Evolutionary conservation across 2,888 invertebrate species (phyloP).

Genomic region (Tenodera sinensis): DNA sequence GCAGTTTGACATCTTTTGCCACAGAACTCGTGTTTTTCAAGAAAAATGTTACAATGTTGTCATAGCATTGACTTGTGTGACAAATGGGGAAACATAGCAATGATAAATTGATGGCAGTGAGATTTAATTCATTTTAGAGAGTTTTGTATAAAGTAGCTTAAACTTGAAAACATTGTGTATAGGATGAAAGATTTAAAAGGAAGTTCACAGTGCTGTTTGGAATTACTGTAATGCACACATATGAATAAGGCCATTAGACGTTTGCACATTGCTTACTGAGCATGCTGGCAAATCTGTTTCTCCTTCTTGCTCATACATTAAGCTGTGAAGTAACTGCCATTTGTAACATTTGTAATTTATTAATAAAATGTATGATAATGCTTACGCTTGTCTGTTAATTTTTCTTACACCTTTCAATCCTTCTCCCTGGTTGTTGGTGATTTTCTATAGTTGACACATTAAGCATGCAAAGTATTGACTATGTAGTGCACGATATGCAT

Average conservation of each 20-base stretch:
- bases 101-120: too few species aligned
- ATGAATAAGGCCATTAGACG: background rate
- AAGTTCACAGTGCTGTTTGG: background rate
- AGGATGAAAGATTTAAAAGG: too few species aligned
- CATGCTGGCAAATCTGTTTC: background rate
- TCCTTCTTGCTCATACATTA: background rate
- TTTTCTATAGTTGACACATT: background rate
- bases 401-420: background rate
- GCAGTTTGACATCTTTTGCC: too few species aligned
- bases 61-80: too few species aligned
- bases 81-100: too few species aligned
- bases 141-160: too few species aligned
- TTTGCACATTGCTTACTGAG: background rate
- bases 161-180: too few species aligned
- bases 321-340: background rate
- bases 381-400: slow-evolving; percentile 2
- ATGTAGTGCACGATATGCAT: background rate
- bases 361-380: slow-evolving; percentile 3
- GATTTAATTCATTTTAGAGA: too few species aligned
- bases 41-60: too few species aligned
- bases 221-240: background rate
- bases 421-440: background rate
- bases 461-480: background rate
- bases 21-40: too few species aligned
- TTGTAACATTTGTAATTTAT: slow-evolving; percentile 2